Evolutionary conservation across 2,797 vertebrate species (phyloP).

Genomic region (Pipistrellus nathusii): DNA sequence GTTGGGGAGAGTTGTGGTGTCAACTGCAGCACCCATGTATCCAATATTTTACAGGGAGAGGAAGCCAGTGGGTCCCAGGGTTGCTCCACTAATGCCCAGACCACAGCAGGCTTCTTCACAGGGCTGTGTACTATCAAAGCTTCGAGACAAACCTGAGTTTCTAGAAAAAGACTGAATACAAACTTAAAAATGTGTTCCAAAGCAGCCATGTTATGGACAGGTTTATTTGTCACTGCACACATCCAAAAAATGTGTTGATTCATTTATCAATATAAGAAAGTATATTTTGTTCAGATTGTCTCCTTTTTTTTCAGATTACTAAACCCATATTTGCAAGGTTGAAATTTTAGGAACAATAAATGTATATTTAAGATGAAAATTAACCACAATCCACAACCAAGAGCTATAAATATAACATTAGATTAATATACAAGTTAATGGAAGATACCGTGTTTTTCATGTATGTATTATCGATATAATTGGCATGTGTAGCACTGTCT

Average conservation of each 20-base stretch:
- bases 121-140: neutral
- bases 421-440: neutral
- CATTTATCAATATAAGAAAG: neutral
- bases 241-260: neutral
- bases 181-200: neutral
- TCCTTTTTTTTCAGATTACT: neutral
- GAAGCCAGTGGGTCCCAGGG: neutral
- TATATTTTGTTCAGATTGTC: neutral
- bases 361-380: neutral
- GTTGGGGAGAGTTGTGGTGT: neutral
- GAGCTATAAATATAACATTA: neutral
- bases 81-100: neutral
- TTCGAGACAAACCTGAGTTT: neutral
- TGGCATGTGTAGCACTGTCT: neutral
- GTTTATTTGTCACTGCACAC: neutral
- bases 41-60: too few relatives aligned
- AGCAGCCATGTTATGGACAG: neutral
- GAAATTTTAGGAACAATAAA: neutral
- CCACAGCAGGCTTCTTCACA: neutral
- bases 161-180: neutral
- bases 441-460: neutral
- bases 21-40: too few relatives aligned
- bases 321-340: neutral
- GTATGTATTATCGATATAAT: neutral
- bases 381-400: neutral